phyloP scores from a whole-genome alignment of 2,113 vertebrate genomes.

The Calyptommatus sinebrachiatus region DNA sequence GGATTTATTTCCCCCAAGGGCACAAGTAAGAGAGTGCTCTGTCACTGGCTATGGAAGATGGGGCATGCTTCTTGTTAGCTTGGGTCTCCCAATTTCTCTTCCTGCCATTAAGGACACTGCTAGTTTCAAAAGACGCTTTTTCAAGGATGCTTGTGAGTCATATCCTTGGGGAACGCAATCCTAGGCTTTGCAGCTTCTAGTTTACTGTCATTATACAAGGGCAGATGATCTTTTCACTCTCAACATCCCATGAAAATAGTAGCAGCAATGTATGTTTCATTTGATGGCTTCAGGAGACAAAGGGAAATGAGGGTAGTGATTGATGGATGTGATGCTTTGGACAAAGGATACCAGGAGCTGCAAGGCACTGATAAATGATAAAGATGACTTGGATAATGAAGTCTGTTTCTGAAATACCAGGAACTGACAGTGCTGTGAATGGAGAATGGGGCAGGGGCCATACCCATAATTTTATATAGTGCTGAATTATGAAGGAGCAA shows the following conservation, averaged over 20 bases:
- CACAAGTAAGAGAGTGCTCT: too few species aligned
- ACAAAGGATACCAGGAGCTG: conserved; percentile 48
- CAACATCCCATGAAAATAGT: not conserved
- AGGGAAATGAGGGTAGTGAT: conserved; percentile 52
- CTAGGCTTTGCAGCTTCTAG: not conserved
- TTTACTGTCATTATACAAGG: conserved; percentile 3
- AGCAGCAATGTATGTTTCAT: conserved; percentile 18
- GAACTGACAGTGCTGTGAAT: conserved; percentile 46
- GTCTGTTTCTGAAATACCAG: conserved; percentile 55
- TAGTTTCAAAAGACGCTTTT: too few species aligned
- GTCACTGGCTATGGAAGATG: not conserved
- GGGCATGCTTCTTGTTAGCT: not conserved
- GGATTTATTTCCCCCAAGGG: too few species aligned
- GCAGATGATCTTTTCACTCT: not conserved
- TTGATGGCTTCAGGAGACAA: conserved; percentile 48
- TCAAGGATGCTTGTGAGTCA: too few species aligned
- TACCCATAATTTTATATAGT: conserved; percentile 41
- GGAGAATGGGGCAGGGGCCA: conserved; percentile 29
- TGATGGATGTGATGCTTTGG: conserved; percentile 53
- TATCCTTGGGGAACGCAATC: too few species aligned
- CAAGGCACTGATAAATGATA: conserved; percentile 62
- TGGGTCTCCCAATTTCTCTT: not conserved
- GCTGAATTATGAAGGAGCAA: conserved; percentile 48
- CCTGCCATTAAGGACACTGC: too few species aligned
- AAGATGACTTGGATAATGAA: conserved; percentile 62